phyloP scores from a whole-genome alignment of 2,888 invertebrate genomes.

The Acanthosepion esculentum region DNA sequence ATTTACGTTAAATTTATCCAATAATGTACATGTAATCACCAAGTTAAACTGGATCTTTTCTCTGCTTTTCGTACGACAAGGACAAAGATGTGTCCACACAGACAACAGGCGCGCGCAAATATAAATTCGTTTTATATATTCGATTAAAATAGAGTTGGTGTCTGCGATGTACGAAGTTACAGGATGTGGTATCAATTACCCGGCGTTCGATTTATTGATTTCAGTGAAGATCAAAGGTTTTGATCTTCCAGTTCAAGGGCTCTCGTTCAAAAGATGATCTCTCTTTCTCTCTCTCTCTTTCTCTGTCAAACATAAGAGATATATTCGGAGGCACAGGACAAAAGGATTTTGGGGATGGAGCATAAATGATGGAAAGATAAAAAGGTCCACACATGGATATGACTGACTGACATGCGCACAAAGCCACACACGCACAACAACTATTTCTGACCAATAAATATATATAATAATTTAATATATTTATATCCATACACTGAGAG shows the following conservation, averaged over 20 bases:
- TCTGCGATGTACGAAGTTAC: not conserved
- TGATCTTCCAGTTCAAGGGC: too few species aligned
- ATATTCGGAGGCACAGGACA: not conserved
- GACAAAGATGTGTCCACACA: not conserved
- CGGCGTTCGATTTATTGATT: not conserved
- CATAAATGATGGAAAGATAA: not conserved
- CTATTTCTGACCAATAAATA: not conserved
- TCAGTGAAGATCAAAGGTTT: not conserved
- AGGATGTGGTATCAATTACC: not conserved
- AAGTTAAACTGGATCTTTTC: not conserved
- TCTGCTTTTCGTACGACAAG: not conserved
- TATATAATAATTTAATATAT: not conserved
- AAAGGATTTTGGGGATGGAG: conserved; percentile 6
- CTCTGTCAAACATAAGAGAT: too few species aligned
- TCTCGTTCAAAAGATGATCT: too few species aligned
- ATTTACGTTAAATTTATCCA: not conserved
- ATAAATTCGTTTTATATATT: not conserved
- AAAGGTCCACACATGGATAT: not conserved
- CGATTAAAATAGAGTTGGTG: not conserved
- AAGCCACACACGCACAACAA: not conserved
- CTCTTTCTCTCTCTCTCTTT: too few species aligned
- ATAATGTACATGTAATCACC: not conserved
- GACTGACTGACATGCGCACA: not conserved
- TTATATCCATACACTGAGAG: not conserved
- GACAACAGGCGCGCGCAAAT: not conserved